Evolutionary conservation across 2,797 vertebrate species (phyloP), one percentile per base, ranked within the genome.

Genomic region (Pitangus sulphuratus): DNA sequence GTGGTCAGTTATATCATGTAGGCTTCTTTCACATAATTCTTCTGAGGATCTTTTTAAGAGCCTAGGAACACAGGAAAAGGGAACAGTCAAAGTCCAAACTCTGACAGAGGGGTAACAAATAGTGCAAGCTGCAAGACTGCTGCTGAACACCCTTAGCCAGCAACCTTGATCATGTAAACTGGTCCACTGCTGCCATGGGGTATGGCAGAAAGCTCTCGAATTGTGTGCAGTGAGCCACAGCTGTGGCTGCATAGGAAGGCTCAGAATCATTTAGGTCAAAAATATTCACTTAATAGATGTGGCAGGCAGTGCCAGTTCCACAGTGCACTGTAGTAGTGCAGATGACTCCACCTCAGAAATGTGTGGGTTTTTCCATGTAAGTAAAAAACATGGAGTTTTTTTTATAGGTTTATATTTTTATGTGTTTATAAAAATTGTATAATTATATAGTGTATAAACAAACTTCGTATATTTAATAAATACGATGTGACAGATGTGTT

Each of bases 181-280:
- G 15, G 22, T 62, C 21, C 21, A 19, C n/a, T 62, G 37, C 33
- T 80, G 45, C 20, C 2, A 0, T 69, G 15, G 17, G 22, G 16
- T 44, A 44, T 0, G 0, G 33, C 31, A 76, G 37, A 21, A 12
- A 18, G 20, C 58, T 86, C 1, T 21, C 0, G 15, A 54, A 19
- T 66, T 0, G 0, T 0, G 0, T 39, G 24, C 11, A 5, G 3
- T 25, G 56, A 66, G 40, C 51, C 37, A 26, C 24, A 57, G n/a
- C 45, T 77, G n/a, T 39, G 51, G 31, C 31, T 56, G 8, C 14
- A 5, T 20, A 31, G 39, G n/a, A 69, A 56, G 8, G 15, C 16
- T 91, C 28, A 31, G 39, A 78, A 66, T 56, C 53, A 22, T 66
- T 70, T 35, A 37, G 19, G 28, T 51, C 13, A 77, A 53, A 77